Conservation (phyloP, 2,888 invertebrate species). For the Drosophila merina region DNA sequence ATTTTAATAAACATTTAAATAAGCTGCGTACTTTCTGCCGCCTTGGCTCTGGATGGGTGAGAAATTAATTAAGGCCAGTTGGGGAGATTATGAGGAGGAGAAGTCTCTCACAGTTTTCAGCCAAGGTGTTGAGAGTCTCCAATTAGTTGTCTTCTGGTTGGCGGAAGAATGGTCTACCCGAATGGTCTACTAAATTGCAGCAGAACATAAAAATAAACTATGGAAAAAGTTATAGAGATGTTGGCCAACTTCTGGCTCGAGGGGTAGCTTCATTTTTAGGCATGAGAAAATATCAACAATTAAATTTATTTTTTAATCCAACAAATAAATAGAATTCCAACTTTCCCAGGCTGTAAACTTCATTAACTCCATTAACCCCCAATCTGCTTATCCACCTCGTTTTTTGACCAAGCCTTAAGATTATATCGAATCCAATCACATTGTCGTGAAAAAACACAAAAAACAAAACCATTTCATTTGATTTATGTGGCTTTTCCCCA, state of each 20-base stretch:
- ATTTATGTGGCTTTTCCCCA: slow-evolving; percentile 53
- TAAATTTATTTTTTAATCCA: not conserved
- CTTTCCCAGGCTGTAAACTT: slow-evolving; percentile 26
- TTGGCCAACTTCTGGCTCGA: not conserved
- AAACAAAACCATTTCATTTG: slow-evolving; percentile 50
- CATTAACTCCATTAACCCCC: slow-evolving; percentile 16
- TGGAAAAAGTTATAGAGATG: slow-evolving; percentile 16
- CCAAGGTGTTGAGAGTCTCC: slow-evolving; percentile 41
- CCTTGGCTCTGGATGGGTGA: slow-evolving; percentile 24
- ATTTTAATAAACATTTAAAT: slow-evolving; percentile 48
- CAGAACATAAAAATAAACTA: slow-evolving; percentile 39
- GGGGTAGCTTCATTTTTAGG: not conserved
- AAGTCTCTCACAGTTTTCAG: slow-evolving; percentile 33
- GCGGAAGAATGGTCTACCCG: slow-evolving; percentile 13
- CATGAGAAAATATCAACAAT: slow-evolving; percentile 15
- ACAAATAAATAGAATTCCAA: not conserved
- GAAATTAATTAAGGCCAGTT: slow-evolving; percentile 34
- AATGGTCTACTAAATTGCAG: slow-evolving; percentile 38
- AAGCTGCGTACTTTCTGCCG: slow-evolving; percentile 39
- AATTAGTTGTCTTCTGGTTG: slow-evolving; percentile 28
- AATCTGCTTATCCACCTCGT: slow-evolving; percentile 6
- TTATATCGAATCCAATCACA: slow-evolving; percentile 55
- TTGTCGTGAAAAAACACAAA: slow-evolving; percentile 30
- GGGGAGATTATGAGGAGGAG: slow-evolving; percentile 8
- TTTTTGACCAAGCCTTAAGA: slow-evolving; percentile 36